Conservation (phyloP, 1,140 invertebrate species). For the Drosophila kurseongensis region DNA sequence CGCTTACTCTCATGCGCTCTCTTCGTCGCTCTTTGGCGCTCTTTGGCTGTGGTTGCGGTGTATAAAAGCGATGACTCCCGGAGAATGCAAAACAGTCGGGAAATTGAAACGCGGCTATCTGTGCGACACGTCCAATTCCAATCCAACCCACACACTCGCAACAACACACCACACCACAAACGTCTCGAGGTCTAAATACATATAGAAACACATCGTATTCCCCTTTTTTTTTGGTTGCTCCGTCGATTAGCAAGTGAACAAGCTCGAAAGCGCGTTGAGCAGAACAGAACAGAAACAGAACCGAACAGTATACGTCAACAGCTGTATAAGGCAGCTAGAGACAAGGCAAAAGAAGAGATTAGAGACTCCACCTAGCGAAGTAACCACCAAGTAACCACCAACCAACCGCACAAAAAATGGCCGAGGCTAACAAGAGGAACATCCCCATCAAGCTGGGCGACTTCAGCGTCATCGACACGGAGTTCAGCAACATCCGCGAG, state of each 20-base stretch:
- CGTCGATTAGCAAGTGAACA: slow-evolving; percentile 69
- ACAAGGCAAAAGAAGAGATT: not conserved
- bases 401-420: slow-evolving; percentile 87
- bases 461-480: slow-evolving; percentile 97
- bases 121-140: slow-evolving; percentile 33
- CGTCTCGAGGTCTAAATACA: slow-evolving; percentile 51
- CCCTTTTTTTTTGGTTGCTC: slow-evolving; percentile 62
- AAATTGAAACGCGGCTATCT: slow-evolving; percentile 63
- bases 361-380: slow-evolving; percentile 8
- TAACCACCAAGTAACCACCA: slow-evolving; percentile 24
- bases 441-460: slow-evolving; percentile 97
- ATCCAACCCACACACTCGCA: slow-evolving; percentile 4
- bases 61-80: slow-evolving; percentile 58
- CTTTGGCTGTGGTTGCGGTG: slow-evolving; percentile 17
- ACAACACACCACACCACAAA: not conserved
- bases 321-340: not conserved
- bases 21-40: slow-evolving; percentile 1
- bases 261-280: slow-evolving; percentile 31
- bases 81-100: slow-evolving; percentile 70
- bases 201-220: slow-evolving; percentile 43
- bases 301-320: slow-evolving; percentile 3
- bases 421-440: slow-evolving; percentile 92
- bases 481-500: slow-evolving; percentile 97
- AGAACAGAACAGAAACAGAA: slow-evolving; percentile 12
- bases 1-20: not conserved